Conservation (phyloP, 2,888 invertebrate species). For the Phorcus lineatus region DNA sequence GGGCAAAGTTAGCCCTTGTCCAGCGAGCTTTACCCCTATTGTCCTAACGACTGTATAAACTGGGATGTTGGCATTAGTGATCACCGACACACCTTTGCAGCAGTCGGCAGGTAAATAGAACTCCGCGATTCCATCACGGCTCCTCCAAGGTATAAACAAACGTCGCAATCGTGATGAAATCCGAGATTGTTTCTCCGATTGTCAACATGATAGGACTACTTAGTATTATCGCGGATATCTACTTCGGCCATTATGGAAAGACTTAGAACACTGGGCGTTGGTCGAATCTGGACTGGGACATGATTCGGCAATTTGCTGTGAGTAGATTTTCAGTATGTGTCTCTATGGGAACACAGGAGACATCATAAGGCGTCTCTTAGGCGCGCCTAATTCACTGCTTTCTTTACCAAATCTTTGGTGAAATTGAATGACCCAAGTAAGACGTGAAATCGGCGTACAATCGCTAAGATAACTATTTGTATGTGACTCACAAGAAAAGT, state of each 20-base stretch:
- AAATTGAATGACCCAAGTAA: too few species aligned
- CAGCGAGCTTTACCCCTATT: background rate
- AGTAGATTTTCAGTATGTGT: too few species aligned
- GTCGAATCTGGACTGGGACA: background rate
- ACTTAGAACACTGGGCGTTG: background rate
- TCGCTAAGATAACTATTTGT: too few species aligned
- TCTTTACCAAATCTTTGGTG: too few species aligned
- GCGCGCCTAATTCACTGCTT: too few species aligned
- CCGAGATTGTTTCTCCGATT: background rate
- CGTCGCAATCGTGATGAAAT: background rate
- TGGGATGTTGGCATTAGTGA: background rate
- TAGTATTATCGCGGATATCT: too few species aligned
- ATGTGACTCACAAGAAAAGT: too few species aligned
- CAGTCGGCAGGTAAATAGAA: constrained; percentile 6
- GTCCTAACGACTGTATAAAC: constrained; percentile 16
- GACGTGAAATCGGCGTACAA: too few species aligned
- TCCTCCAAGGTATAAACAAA: background rate
- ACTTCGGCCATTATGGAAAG: too few species aligned
- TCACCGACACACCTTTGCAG: constrained; percentile 13
- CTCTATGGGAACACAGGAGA: too few species aligned
- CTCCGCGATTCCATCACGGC: background rate
- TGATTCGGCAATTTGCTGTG: background rate
- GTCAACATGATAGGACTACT: background rate
- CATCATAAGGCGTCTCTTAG: too few species aligned
- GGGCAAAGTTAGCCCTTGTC: constrained; percentile 5